Evolutionary conservation across 1,140 invertebrate species (phyloP), one percentile per base, ranked within the genome.

Genomic region (Drosophila pectinifera): DNA sequence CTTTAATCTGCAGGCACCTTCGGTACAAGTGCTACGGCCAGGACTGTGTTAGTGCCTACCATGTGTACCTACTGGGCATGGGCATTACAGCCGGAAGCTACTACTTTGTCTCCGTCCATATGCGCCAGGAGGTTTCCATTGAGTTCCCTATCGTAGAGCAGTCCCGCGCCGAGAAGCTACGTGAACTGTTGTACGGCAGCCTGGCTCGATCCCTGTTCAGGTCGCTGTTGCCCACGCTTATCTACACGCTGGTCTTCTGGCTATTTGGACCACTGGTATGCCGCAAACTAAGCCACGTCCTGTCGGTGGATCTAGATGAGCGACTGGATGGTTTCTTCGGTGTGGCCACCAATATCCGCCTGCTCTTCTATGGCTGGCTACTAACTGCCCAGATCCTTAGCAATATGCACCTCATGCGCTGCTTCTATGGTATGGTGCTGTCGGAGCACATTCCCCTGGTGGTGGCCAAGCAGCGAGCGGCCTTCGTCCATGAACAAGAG

Each of bases 31-130:
- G 78, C 36, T 81, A 76, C 55, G 83, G 72, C 6, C 55, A 73
- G 58, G 65, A 91, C 16, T 94, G 93, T 69, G 73, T 95, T 5
- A 92, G 93, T 38, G 94, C 94, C 67, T 93, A 94, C 62, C 92
- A 94, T 53, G 93, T 94, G 10, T 96, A 95, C 78, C 74, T 96
- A 16, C 92, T 95, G 11, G 92, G 95, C 65, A 94, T 94, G 56
- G 96, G 96, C 18, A 93, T 95, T 41, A 95, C 94, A 93, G 95
- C 94, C 61, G 95, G 95, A 45, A 92, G 95, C 55, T 95, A 95
- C 77, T 95, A 95, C 77, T 96, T 95, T 73, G 73, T 94, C 0
- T 94, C 93, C 73, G 91, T 93, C 5, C 93, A 94, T 70, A 92
- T 94, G 51, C 93, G 93, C 28, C 90, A 92, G 8, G 93, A 93